phyloP scores from a whole-genome alignment of 2,888 invertebrate genomes.

The Pemphredon lugubris region DNA sequence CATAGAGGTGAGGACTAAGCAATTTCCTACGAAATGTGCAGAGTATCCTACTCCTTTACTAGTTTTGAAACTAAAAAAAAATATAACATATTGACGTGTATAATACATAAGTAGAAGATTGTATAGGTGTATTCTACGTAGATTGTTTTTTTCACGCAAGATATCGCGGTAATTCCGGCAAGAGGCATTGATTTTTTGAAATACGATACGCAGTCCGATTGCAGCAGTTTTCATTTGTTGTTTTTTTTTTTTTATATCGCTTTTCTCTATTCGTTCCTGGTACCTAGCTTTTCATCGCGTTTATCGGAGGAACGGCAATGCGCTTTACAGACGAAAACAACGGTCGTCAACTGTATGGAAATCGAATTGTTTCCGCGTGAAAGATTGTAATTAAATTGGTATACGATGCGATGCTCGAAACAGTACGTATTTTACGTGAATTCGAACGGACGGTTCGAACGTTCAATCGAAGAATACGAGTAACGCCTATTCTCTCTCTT shows the following conservation, averaged over 20 bases:
- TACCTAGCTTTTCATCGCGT: neutral
- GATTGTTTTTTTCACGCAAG: too few species aligned
- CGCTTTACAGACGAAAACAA: constrained; percentile 33
- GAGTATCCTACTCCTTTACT: constrained; percentile 99
- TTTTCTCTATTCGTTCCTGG: neutral
- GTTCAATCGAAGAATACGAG: constrained; percentile 5
- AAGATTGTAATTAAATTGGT: constrained; percentile 46
- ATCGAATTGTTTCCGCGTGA: constrained; percentile 52
- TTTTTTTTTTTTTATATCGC: neutral
- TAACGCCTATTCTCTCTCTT: neutral
- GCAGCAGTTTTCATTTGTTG: too few species aligned
- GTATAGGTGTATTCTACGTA: too few species aligned
- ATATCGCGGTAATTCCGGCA: too few species aligned
- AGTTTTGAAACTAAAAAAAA: constrained; percentile 93
- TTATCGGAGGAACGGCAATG: constrained; percentile 1
- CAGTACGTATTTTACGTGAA: constrained; percentile 18
- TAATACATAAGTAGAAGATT: too few species aligned
- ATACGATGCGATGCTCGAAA: constrained; percentile 15
- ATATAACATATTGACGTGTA: neutral
- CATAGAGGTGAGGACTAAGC: constrained; percentile 98
- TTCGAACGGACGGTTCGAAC: constrained; percentile 22
- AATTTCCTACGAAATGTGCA: constrained; percentile 99
- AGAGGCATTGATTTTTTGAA: too few species aligned
- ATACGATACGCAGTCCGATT: too few species aligned
- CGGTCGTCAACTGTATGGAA: constrained; percentile 32